phyloP scores from a whole-genome alignment of 2,888 invertebrate genomes.

The Ceratothoa steindachneri region DNA sequence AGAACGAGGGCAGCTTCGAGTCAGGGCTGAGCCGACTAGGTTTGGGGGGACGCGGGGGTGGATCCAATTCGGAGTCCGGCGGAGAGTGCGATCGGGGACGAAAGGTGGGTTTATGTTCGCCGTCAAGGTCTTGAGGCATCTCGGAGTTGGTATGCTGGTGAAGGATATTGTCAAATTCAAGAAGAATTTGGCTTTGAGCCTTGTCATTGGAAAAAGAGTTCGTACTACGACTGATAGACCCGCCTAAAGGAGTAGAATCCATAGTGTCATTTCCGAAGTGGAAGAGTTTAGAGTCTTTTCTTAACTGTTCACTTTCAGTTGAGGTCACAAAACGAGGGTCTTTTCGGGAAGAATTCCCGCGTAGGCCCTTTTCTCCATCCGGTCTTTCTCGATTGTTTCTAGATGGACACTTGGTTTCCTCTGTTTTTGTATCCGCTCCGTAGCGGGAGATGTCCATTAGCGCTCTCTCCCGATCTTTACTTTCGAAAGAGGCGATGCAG shows the following conservation, averaged over 20 bases:
- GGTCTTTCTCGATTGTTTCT: too few species aligned
- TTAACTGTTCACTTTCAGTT: too few species aligned
- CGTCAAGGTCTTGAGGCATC: constrained; percentile 20
- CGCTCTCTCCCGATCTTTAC: constrained; percentile 25
- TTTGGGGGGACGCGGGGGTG: constrained; percentile 42
- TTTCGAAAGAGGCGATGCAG: constrained; percentile 26
- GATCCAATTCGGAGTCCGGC: constrained; percentile 32
- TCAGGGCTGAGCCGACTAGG: constrained; percentile 27
- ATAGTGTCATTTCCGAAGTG: background rate
- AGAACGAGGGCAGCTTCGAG: background rate
- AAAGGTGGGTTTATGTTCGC: constrained; percentile 24
- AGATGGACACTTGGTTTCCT: constrained; percentile 25
- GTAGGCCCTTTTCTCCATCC: constrained; percentile 17
- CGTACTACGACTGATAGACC: constrained; percentile 19
- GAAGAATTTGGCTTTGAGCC: constrained; percentile 39
- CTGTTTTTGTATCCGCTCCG: constrained; percentile 30
- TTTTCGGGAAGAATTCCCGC: constrained; percentile 10
- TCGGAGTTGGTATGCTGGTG: constrained; percentile 32
- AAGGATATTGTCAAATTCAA: constrained; percentile 42
- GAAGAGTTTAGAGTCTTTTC: constrained; percentile 33
- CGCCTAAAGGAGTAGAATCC: background rate
- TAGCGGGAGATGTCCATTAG: background rate
- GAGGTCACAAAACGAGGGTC: constrained; percentile 32
- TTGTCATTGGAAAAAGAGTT: constrained; percentile 37
- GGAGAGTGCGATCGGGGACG: constrained; percentile 26